Evolutionary conservation across 2,888 invertebrate species (phyloP), one percentile per base, ranked within the genome.

Genomic region (Pollenia griseotomentosa): DNA sequence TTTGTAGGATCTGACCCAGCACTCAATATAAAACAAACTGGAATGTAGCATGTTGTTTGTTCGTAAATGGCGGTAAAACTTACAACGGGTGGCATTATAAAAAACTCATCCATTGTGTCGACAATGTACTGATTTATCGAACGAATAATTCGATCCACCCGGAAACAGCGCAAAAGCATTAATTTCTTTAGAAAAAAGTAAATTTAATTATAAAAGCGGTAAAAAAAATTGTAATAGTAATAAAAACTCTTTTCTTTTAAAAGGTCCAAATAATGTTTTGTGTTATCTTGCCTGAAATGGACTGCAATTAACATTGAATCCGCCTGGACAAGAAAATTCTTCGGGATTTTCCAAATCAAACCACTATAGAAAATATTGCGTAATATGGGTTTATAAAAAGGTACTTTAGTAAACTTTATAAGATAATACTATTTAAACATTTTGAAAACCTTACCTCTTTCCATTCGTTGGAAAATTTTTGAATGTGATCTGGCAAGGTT

Each of bases 1-100:
- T 96, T 96, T 0, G 98, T 96, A 0, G 99, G 98, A 94, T 99
- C 98, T 0, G 98, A 98, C 0, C 99, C 99, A 12, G 98, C 98
- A 88, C 98, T 98, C 66, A 99, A 94, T 88, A 99, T 97, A 92
- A 99, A 99, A 89, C 98, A 97, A 3, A 99, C 97, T 0, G 99
- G 98, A 51, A 97, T 98, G 19, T 94, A 95, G 0, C 97, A 96
- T 0, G 96, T 95, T 81, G 97, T 97, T 92, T 98, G 98, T 88
- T 98, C 97, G 91, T 95, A 97, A 90, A 98, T 97, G 90, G 95
- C 95, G 88, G 97, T 96, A 90, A 97, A 95, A 91, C 97, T 98
- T 90, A 92, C 93, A 90, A 97, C 96, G 0, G 98, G 98, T 19
- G 98, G 97, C 73, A 97, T 97, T 85, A 98, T 96, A 91, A 96